phyloP scores from a whole-genome alignment of 2,113 vertebrate species.

The Gyps fulvus region DNA sequence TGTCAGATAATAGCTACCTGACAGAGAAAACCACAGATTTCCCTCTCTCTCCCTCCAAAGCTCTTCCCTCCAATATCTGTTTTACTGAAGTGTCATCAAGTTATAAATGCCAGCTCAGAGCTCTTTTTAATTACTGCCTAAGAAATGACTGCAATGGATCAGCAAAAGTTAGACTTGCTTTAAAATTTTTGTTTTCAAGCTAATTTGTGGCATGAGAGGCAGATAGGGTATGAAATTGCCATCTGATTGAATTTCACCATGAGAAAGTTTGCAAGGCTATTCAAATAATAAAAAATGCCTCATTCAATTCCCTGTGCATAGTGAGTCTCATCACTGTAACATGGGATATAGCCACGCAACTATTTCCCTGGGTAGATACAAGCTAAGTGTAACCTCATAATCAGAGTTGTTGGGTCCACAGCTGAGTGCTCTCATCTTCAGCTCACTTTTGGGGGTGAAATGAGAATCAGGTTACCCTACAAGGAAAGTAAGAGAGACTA shows the following conservation, averaged over 20 bases:
- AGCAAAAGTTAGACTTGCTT: not conserved
- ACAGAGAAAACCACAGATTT: not conserved
- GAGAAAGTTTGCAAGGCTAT: not conserved
- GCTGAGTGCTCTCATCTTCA: not conserved
- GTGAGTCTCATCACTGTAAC: not conserved
- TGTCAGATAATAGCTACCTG: not conserved
- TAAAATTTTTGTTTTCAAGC: not conserved
- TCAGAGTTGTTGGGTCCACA: not conserved
- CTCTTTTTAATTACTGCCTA: not conserved
- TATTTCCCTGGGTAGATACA: not conserved
- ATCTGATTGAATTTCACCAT: not conserved
- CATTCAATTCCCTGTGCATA: not conserved
- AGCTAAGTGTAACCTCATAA: not conserved
- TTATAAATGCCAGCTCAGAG: not conserved
- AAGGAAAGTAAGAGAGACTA: not conserved
- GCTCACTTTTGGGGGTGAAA: not conserved
- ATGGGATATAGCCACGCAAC: not conserved
- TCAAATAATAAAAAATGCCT: not conserved
- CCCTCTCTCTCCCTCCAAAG: not conserved
- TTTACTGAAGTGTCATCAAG: not conserved
- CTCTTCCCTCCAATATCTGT: not conserved
- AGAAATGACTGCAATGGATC: not conserved
- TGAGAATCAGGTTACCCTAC: not conserved
- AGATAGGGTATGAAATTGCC: not conserved
- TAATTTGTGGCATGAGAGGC: not conserved